A percentile compares a stretch with the other conserved stretches of the same genome.
Evolutionary conservation across 2,797 vertebrate species (phyloP).

Genomic region (Setipinna tenuifilis): DNA sequence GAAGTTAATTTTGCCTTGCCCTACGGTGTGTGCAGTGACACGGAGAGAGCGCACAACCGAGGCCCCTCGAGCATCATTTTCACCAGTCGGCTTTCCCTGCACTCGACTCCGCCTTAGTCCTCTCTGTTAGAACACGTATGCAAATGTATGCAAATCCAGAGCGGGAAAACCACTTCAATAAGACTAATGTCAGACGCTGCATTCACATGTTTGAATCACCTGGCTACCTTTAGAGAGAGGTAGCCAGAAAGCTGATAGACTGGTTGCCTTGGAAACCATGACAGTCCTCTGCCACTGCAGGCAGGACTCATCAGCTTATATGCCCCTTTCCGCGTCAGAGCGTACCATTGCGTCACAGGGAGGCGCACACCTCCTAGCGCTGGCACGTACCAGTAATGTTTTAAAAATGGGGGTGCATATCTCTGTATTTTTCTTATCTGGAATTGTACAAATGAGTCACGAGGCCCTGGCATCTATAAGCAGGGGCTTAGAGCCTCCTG

Average conservation of each 20-base stretch:
- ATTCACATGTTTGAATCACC: constrained; percentile 35
- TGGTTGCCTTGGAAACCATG: constrained; percentile 53
- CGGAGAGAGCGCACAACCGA: neutral
- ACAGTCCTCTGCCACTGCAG: constrained; percentile 34
- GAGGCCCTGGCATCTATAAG: neutral
- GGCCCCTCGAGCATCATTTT: neutral
- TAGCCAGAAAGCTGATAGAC: constrained; percentile 37
- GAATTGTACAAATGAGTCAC: neutral
- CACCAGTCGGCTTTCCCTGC: neutral
- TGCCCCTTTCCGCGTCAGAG: constrained; percentile 25
- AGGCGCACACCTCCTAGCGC: neutral
- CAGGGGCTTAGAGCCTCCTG: neutral
- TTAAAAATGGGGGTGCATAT: neutral
- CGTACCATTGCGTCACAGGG: constrained; percentile 30
- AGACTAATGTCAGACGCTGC: constrained; percentile 28
- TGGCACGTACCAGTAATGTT: neutral
- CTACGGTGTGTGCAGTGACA: neutral
- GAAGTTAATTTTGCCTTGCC: neutral
- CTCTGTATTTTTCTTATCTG: neutral
- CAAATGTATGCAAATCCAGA: constrained; percentile 29
- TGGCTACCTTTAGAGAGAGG: constrained; percentile 33
- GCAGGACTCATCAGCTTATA: constrained; percentile 37
- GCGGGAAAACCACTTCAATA: constrained; percentile 16
- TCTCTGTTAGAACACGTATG: neutral
- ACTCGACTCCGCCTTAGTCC: neutral